Percentiles rank a stretch among this genome's conserved stretches.
Evolutionary conservation across 2,797 vertebrate genomes (phyloP).

Genomic region (Taenioides sp.): DNA sequence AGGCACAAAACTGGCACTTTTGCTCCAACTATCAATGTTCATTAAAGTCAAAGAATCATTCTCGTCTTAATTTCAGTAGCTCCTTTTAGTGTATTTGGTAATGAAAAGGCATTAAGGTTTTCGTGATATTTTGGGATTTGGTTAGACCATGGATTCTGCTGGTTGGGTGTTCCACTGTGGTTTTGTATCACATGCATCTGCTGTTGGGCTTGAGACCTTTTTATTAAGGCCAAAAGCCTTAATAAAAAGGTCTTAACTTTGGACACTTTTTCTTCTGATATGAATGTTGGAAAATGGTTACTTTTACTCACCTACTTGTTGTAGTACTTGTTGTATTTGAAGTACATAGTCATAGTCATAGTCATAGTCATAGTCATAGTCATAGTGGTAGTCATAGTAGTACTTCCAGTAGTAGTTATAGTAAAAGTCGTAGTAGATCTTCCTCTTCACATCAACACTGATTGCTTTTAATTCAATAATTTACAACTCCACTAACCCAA

Average conservation of each 20-base stretch:
- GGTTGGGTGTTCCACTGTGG: conserved; percentile 64
- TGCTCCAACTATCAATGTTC: neutral
- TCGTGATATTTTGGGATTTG: conserved; percentile 64
- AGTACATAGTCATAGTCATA: too few relatives aligned
- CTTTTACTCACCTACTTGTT: neutral
- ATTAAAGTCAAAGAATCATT: conserved; percentile 8
- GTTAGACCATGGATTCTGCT: conserved; percentile 26
- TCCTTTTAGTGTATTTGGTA: conserved; percentile 38
- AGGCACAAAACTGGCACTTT: conserved; percentile 6
- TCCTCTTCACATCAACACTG: too few relatives aligned
- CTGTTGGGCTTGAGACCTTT: conserved; percentile 42
- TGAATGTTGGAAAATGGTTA: conserved; percentile 38
- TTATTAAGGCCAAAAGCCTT: conserved; percentile 43
- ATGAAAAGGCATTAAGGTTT: conserved; percentile 40
- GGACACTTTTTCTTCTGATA: conserved; percentile 39
- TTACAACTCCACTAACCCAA: neutral
- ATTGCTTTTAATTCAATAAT: neutral
- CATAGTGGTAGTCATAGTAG: too few relatives aligned
- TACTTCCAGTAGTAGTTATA: too few relatives aligned
- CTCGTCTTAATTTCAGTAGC: conserved; percentile 1
- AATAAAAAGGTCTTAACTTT: conserved; percentile 18
- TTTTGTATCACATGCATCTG: conserved; percentile 60
- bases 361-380: too few relatives aligned
- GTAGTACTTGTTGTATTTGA: too few relatives aligned
- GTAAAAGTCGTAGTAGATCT: too few relatives aligned